Evolutionary conservation across 2,888 invertebrate genomes (phyloP).

Genomic region (Amblyteles armatorius): DNA sequence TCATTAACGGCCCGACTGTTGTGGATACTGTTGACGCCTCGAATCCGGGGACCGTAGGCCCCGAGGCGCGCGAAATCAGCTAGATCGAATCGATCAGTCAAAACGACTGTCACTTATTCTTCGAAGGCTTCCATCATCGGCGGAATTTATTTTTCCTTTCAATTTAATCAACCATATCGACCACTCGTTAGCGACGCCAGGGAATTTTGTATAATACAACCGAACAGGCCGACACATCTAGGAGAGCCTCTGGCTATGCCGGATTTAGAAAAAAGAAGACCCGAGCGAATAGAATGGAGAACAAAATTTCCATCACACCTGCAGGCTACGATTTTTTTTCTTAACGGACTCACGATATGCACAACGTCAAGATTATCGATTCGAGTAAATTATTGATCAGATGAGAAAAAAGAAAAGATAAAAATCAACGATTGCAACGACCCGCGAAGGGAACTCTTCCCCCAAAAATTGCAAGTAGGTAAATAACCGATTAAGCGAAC

Average conservation of each 20-base stretch:
- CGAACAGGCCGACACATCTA: not conserved
- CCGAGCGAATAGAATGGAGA: constrained; percentile 20
- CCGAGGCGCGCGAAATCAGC: constrained; percentile 19
- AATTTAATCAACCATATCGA: constrained; percentile 44
- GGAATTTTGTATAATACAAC: constrained; percentile 27
- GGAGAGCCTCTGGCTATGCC: constrained; percentile 2
- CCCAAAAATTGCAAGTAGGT: too few species aligned
- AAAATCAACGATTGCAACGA: not conserved
- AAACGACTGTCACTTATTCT: constrained; percentile 55
- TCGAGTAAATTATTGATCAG: constrained; percentile 9
- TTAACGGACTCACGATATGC: not conserved
- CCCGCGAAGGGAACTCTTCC: too few species aligned
- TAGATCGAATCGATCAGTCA: constrained; percentile 56
- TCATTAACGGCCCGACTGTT: not conserved
- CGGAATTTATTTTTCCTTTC: constrained; percentile 27
- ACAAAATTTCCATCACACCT: constrained; percentile 9
- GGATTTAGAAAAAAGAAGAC: constrained; percentile 21
- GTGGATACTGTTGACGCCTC: not conserved
- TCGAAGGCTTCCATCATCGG: constrained; percentile 54
- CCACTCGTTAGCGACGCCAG: constrained; percentile 49
- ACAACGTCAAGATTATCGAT: constrained; percentile 46
- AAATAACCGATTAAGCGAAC: not conserved
- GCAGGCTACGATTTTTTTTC: not conserved
- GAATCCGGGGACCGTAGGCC: constrained; percentile 17
- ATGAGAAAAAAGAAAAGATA: not conserved